phyloP scores from a whole-genome alignment of 2,797 vertebrate species.

The Coregonus sp. region DNA sequence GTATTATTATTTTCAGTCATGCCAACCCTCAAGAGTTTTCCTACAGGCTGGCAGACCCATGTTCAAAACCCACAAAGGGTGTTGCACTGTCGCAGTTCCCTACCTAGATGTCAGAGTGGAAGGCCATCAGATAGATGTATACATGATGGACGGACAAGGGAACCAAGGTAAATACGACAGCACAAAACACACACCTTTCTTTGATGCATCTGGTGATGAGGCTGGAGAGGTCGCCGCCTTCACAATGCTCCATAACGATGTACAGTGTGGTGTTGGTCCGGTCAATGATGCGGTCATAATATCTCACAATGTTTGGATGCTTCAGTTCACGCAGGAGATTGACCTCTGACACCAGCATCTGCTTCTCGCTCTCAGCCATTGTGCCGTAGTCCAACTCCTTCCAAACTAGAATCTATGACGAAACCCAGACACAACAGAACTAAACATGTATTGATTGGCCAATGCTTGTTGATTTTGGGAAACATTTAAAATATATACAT shows the following conservation, averaged over 20 bases:
- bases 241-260: constrained; percentile 97
- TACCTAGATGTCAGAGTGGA: background rate
- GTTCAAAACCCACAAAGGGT: background rate
- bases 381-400: constrained; percentile 95
- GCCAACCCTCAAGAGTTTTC: background rate
- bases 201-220: constrained; percentile 85
- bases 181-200: constrained; percentile 76
- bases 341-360: constrained; percentile 97
- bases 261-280: constrained; percentile 88
- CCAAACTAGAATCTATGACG: constrained; percentile 88
- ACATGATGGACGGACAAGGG: background rate
- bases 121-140: too few species aligned
- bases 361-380: constrained; percentile 92
- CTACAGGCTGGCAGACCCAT: background rate
- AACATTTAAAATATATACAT: too few species aligned
- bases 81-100: background rate
- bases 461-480: background rate
- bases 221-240: constrained; percentile 90
- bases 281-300: constrained; percentile 95
- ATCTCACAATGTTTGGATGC: constrained; percentile 94
- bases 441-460: background rate
- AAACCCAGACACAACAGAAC: background rate
- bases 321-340: constrained; percentile 92
- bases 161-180: background rate
- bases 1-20: background rate